Evolutionary conservation across 2,888 invertebrate species (phyloP).

Genomic region (Leptopilina drosophilae): DNA sequence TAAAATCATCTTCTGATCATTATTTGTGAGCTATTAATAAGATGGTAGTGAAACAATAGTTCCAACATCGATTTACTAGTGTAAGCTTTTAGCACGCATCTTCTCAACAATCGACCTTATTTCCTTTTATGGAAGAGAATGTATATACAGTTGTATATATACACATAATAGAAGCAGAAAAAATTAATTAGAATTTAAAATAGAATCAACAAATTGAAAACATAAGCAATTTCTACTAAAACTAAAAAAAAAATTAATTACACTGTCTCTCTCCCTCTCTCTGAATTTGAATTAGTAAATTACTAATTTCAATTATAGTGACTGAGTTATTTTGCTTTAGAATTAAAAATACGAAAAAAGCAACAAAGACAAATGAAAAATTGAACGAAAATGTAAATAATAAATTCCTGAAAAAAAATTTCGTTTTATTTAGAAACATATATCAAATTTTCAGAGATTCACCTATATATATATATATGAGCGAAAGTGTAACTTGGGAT

Average conservation of each 20-base stretch:
- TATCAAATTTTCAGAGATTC: neutral
- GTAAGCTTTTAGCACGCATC: slow-evolving; percentile 28
- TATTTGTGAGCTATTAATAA: slow-evolving; percentile 40
- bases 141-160: neutral
- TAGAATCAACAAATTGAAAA: neutral
- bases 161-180: slow-evolving; percentile 13
- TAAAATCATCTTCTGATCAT: neutral
- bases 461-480: neutral
- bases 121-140: slow-evolving; percentile 10
- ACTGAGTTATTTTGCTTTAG: no score
- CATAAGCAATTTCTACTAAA: no score
- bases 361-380: no score
- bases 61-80: slow-evolving; percentile 21
- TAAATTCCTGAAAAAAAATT: neutral
- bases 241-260: neutral
- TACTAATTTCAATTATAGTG: no score
- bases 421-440: no score
- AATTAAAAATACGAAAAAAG: no score
- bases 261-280: no score
- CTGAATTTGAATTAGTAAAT: no score
- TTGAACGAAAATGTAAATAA: neutral
- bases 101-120: slow-evolving; percentile 32
- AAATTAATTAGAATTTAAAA: neutral
- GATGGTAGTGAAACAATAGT: neutral
- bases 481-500: slow-evolving; percentile 5